These are phyloP conservation scores for Heliconius melpomene DNA, from an alignment of 1,140 invertebrate genomes.

Conservation along the genomic window DNA sequence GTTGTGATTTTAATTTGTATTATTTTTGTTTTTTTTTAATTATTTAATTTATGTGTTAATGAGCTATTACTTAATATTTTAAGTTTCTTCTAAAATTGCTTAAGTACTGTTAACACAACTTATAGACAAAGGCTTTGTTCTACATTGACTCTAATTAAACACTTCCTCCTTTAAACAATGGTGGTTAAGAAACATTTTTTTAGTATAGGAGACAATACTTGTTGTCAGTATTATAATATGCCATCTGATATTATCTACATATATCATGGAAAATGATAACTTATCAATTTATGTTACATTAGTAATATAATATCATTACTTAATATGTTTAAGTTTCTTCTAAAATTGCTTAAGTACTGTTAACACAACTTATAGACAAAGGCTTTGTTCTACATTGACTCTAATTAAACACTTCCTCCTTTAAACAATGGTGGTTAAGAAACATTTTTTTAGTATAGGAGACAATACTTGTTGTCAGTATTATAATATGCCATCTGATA, in stretches of 20 bases:
- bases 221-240: background rate
- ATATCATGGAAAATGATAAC: background rate
- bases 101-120: background rate
- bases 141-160: constrained; percentile 15
- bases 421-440: constrained; percentile 17
- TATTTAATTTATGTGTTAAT: background rate
- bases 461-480: background rate
- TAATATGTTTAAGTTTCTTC: background rate
- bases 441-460: background rate
- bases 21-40: constrained; percentile 37
- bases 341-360: background rate
- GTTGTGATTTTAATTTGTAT: constrained; percentile 30
- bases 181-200: background rate
- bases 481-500: background rate
- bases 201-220: background rate
- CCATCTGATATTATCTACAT: background rate
- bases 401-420: constrained; percentile 22
- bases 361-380: background rate
- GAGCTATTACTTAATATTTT: background rate
- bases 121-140: constrained; percentile 17
- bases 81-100: background rate
- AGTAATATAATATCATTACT: background rate
- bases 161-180: constrained; percentile 21
- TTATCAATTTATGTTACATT: constrained; percentile 1
- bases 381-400: constrained; percentile 13